Percentiles rank a stretch among this genome's conserved stretches.
Conservation (phyloP, 1,140 invertebrate species). For the Eulimnadia texana region DNA sequence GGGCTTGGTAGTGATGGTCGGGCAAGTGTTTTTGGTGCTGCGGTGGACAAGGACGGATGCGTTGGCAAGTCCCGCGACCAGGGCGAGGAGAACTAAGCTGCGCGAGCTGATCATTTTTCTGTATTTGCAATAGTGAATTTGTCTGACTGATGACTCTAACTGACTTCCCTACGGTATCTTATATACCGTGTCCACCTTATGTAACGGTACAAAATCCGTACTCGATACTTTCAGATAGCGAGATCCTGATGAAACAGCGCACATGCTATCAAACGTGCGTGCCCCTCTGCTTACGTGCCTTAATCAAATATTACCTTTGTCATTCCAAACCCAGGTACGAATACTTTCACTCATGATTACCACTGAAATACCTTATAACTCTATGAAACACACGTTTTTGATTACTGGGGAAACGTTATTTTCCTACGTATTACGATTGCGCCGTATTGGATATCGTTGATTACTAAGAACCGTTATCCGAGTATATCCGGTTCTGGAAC, state of each 20-base stretch:
- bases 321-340: too few relatives aligned
- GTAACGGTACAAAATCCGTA: neutral
- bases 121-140: neutral
- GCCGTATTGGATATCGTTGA: too few relatives aligned
- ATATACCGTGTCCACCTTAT: neutral
- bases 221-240: neutral
- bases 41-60: neutral
- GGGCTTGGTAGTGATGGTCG: constrained; percentile 8
- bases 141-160: neutral
- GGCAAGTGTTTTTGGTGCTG: neutral
- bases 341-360: too few relatives aligned
- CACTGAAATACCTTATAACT: too few relatives aligned
- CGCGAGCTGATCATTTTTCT: neutral
- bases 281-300: too few relatives aligned
- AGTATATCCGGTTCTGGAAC: too few relatives aligned
- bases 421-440: too few relatives aligned
- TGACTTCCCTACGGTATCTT: neutral
- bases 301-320: too few relatives aligned
- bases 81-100: neutral
- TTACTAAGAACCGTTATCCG: too few relatives aligned
- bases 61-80: neutral
- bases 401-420: too few relatives aligned
- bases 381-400: too few relatives aligned
- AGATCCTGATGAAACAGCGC: neutral
- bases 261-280: neutral